Evolutionary conservation across 2,113 vertebrate species (phyloP).

Genomic region (Gracilinanus agilis): DNA sequence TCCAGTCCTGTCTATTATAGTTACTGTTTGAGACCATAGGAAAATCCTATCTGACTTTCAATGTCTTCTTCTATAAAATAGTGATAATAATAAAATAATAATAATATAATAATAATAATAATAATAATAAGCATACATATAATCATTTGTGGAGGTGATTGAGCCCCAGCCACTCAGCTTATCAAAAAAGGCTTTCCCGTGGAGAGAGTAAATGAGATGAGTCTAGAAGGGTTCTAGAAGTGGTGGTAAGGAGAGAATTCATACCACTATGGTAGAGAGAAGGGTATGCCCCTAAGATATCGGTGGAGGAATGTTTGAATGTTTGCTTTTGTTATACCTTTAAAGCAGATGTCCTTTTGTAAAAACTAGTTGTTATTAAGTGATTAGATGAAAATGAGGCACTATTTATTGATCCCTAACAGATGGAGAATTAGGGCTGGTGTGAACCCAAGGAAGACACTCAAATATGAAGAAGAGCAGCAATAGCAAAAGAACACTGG

Average conservation of each 20-base stretch:
- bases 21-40: not conserved
- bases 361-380: not conserved
- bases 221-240: too few species aligned
- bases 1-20: not conserved
- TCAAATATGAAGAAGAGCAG: not conserved
- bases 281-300: not conserved
- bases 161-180: too few species aligned
- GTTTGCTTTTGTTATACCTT: not conserved
- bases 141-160: too few species aligned
- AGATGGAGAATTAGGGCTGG: not conserved
- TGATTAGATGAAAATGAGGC: not conserved
- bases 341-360: not conserved
- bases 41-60: not conserved
- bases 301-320: not conserved
- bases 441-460: not conserved
- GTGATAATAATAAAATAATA: not conserved
- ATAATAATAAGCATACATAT: too few species aligned
- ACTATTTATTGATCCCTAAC: not conserved
- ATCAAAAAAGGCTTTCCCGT: too few species aligned
- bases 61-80: not conserved
- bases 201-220: too few species aligned
- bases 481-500: not conserved
- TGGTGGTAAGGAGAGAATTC: too few species aligned
- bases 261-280: not conserved
- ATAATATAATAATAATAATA: not conserved